These are phyloP conservation scores for Zoanthus gigantus DNA, from an alignment of 92 coral and sea anemone species.

Conservation along the genomic window DNA sequence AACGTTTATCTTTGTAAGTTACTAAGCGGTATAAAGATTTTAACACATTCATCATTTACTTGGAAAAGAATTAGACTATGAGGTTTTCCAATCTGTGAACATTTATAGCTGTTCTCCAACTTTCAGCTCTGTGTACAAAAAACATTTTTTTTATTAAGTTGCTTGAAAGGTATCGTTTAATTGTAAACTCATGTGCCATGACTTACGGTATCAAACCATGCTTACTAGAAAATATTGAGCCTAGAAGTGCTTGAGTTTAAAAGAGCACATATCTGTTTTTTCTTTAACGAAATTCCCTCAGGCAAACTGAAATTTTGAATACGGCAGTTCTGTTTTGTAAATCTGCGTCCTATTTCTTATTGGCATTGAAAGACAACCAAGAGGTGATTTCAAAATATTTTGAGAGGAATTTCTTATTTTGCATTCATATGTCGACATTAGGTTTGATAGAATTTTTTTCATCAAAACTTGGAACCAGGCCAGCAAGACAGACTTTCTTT, in stretches of 20 bases:
- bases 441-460: not conserved
- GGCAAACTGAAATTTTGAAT: slow-evolving; percentile 1
- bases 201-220: not conserved
- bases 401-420: not conserved
- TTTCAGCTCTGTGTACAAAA: not conserved
- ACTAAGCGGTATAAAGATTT: not conserved
- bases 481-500: not conserved
- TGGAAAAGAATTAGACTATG: not conserved
- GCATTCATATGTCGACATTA: not conserved
- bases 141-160: not conserved
- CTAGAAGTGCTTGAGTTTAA: not conserved
- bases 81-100: not conserved
- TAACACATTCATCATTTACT: not conserved
- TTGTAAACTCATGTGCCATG: not conserved
- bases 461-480: slow-evolving; percentile 3
- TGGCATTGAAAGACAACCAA: not conserved
- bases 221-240: not conserved
- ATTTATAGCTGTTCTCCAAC: not conserved
- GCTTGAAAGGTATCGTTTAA: not conserved
- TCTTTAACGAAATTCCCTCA: slow-evolving; percentile 25
- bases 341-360: not conserved
- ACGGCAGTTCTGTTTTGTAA: slow-evolving; percentile 14
- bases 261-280: not conserved
- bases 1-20: too few relatives aligned
- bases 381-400: not conserved